Percentiles rank a stretch among this genome's conserved stretches.
Evolutionary conservation across 2,113 vertebrate genomes (phyloP).

Genomic region (Zootoca vivipara): DNA sequence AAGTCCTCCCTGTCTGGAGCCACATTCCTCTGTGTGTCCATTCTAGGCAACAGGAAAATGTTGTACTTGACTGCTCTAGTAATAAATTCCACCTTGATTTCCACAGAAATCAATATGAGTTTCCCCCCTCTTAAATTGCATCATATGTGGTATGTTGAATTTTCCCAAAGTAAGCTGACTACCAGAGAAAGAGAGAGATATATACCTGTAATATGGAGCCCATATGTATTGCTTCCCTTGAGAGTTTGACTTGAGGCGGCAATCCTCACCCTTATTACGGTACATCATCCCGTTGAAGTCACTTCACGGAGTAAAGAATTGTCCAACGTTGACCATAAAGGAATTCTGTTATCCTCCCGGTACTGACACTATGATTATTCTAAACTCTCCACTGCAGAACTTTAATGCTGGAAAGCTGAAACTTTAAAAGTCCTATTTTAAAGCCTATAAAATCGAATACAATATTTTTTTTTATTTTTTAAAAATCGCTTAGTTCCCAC

Average conservation of each 20-base stretch:
- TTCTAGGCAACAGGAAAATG: no score
- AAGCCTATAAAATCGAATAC: neutral
- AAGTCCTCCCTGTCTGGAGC: no score
- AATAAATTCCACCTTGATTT: no score
- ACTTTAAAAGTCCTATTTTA: neutral
- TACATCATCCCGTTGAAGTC: neutral
- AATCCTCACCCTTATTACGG: neutral
- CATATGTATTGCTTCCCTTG: no score
- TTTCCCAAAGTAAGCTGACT: neutral
- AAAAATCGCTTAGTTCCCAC: neutral
- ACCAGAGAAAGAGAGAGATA: neutral
- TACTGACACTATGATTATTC: neutral
- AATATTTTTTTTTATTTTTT: neutral
- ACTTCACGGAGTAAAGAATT: neutral
- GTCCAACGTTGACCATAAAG: neutral
- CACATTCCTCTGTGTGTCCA: no score
- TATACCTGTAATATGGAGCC: neutral
- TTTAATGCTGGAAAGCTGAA: neutral
- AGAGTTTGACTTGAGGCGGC: neutral
- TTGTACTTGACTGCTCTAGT: no score
- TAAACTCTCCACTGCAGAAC: neutral
- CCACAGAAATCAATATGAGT: no score
- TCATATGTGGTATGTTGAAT: no score
- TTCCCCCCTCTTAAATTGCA: no score
- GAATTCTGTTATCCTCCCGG: neutral